These are phyloP conservation scores for Sternarchorhynchus goeldii DNA, from an alignment of 2,797 vertebrate species.

Conservation along the genomic window DNA sequence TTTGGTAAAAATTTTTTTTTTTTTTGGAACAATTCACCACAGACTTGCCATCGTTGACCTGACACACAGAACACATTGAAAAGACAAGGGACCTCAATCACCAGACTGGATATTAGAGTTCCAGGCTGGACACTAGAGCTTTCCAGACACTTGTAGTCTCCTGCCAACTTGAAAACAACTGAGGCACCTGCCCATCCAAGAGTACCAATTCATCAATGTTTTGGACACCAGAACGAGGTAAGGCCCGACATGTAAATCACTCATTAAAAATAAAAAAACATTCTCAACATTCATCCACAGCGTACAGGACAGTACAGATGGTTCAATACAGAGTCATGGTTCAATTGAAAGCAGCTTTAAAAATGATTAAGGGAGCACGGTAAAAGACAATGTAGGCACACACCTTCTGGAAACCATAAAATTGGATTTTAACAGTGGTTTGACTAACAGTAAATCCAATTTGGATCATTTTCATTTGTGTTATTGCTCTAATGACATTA, in stretches of 20 bases:
- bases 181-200: neutral
- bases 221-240: neutral
- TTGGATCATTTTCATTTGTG: constrained; percentile 49
- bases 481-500: constrained; percentile 35
- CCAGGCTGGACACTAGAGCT: neutral
- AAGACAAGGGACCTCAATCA: too few relatives aligned
- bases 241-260: constrained; percentile 7
- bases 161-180: neutral
- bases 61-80: too few relatives aligned
- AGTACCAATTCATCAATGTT: constrained; percentile 2
- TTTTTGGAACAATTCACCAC: neutral
- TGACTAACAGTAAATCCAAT: constrained; percentile 45
- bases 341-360: constrained; percentile 23
- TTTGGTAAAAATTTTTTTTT: neutral
- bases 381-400: constrained; percentile 24
- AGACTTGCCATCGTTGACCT: neutral
- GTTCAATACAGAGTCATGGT: constrained; percentile 33
- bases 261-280: neutral
- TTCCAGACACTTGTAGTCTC: neutral
- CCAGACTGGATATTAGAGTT: too few relatives aligned
- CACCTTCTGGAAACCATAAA: constrained; percentile 30
- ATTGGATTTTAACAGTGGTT: constrained; percentile 49
- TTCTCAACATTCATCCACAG: constrained; percentile 33
- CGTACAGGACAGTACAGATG: constrained; percentile 5
- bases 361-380: constrained; percentile 21